Evolutionary conservation across 1,140 invertebrate genomes (phyloP).

Genomic region (Pseudomyrmex pallidus): DNA sequence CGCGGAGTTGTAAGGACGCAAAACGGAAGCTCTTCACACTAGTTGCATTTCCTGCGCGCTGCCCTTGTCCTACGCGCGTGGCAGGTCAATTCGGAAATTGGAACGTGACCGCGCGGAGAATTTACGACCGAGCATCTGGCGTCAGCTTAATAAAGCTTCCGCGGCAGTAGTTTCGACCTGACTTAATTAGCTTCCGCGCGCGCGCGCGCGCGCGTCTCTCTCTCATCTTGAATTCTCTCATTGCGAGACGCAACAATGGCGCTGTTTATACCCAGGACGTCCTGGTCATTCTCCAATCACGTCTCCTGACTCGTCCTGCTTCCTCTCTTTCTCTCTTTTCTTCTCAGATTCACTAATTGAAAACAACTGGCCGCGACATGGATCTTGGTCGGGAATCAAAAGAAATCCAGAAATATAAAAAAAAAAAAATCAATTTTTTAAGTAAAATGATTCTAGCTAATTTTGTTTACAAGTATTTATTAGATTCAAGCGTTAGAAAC

Average conservation of each 20-base stretch:
- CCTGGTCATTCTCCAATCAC: constrained; percentile 40
- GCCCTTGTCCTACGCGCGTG: constrained; percentile 30
- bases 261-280: constrained; percentile 46
- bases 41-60: constrained; percentile 63
- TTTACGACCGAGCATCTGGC: constrained; percentile 67
- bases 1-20: not conserved
- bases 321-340: not conserved
- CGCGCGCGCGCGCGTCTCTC: not conserved
- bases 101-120: constrained; percentile 65
- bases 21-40: constrained; percentile 44
- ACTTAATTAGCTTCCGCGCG: constrained; percentile 71
- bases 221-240: constrained; percentile 49
- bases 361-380: not conserved
- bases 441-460: not conserved
- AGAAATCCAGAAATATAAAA: not conserved
- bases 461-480: not conserved
- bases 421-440: not conserved
- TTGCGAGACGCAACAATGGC: constrained; percentile 37
- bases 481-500: not conserved
- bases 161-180: constrained; percentile 64
- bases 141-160: constrained; percentile 74
- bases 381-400: not conserved
- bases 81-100: constrained; percentile 71
- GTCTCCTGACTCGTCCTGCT: constrained; percentile 29
- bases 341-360: constrained; percentile 53